Conservation (phyloP, 30 jellyfish, hydroid and myxozoan species). For the Calvadosia cruxmelitensis region DNA sequence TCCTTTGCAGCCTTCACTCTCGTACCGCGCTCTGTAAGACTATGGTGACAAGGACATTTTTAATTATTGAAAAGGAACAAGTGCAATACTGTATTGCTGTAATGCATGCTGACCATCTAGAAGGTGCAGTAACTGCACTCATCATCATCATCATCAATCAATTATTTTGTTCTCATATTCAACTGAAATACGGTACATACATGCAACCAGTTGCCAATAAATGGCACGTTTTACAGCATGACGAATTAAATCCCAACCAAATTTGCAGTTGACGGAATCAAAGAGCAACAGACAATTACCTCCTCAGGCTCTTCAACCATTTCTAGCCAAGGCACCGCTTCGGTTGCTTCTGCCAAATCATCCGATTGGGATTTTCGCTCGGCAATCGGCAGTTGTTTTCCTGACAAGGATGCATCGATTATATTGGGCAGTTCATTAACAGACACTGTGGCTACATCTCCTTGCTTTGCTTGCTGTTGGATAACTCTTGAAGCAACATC, state of each 20-base stretch:
- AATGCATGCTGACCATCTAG: too few relatives aligned
- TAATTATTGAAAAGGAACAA: too few relatives aligned
- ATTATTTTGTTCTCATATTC: too few relatives aligned
- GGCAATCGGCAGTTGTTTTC: background rate
- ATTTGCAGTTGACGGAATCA: background rate
- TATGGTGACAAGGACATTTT: too few relatives aligned
- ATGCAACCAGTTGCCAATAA: too few relatives aligned
- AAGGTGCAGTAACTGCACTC: too few relatives aligned
- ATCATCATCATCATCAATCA: too few relatives aligned
- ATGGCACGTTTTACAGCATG: background rate
- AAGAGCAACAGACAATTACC: slow-evolving; percentile 24
- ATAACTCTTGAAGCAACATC: background rate
- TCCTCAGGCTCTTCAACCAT: slow-evolving; percentile 90
- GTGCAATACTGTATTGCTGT: too few relatives aligned
- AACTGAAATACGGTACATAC: background rate
- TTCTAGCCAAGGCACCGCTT: slow-evolving; percentile 56
- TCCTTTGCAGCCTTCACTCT: slow-evolving; percentile 97
- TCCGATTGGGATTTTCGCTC: too few relatives aligned
- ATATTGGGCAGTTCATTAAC: background rate
- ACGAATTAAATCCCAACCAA: background rate
- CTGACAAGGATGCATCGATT: background rate
- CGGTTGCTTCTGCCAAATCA: slow-evolving; percentile 21
- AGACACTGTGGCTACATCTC: background rate
- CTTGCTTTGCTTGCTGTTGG: background rate
- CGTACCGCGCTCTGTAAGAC: slow-evolving; percentile 96